Percentiles rank a stretch among this genome's conserved stretches.
Conservation (phyloP, 2,797 vertebrate species). For the Semaprochilodus insignis region DNA sequence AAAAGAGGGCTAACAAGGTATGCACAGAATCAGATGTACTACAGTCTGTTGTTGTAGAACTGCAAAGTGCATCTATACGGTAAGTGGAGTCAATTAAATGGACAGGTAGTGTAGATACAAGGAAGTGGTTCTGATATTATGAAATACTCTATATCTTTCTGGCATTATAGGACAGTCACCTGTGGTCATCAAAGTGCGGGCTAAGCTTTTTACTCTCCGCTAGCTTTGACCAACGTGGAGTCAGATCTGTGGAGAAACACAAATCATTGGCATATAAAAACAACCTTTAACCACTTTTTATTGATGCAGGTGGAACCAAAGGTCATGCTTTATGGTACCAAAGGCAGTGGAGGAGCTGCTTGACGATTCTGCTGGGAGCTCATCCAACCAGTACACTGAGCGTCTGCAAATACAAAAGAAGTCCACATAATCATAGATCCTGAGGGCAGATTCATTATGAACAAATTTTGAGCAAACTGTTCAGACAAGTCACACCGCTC, state of each 20-base stretch:
- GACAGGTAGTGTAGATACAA: no score
- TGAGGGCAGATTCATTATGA: neutral
- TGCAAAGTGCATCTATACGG: no score
- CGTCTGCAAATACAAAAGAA: conserved; percentile 62
- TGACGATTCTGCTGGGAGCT: conserved; percentile 60
- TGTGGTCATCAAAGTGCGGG: conserved; percentile 53
- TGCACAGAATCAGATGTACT: no score
- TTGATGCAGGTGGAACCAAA: neutral
- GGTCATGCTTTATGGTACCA: conserved; percentile 54
- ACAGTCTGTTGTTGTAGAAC: no score
- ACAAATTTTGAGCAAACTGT: neutral
- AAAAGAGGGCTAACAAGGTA: no score
- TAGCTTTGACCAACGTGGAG: conserved; percentile 68
- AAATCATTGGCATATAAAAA: neutral
- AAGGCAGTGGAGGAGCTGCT: conserved; percentile 47
- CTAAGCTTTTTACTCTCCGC: conserved; percentile 60
- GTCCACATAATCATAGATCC: neutral
- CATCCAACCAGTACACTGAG: conserved; percentile 79
- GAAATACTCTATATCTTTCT: no score
- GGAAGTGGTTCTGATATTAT: no score
- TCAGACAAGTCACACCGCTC: neutral
- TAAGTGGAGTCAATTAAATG: no score
- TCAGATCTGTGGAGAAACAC: conserved; percentile 67
- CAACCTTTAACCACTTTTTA: conserved; percentile 7
- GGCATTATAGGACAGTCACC: conserved; percentile 60